Conservation (phyloP, 1,140 invertebrate species). For the Acromyrmex echinatior region DNA sequence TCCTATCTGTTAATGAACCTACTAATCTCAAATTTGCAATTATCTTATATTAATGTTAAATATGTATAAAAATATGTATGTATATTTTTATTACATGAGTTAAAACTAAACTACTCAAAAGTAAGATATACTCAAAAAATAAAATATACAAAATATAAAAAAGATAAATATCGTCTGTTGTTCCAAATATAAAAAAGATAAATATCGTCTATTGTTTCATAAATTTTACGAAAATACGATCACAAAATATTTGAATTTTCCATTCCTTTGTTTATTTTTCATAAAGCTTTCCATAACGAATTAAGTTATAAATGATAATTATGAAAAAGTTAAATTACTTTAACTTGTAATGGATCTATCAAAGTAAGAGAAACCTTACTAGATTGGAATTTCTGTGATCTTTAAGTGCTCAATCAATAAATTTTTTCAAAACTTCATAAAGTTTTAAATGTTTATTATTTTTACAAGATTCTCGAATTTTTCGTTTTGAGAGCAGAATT, state of each 20-base stretch:
- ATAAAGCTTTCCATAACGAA: neutral
- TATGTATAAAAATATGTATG: neutral
- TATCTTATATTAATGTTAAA: neutral
- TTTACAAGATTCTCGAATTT: neutral
- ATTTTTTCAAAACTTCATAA: slow-evolving; percentile 2
- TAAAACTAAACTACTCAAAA: neutral
- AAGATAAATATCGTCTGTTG: neutral
- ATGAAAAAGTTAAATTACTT: slow-evolving; percentile 14
- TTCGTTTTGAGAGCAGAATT: neutral
- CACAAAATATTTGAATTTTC: neutral
- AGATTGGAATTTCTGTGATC: neutral
- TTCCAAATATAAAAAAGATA: neutral
- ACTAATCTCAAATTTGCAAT: slow-evolving; percentile 31
- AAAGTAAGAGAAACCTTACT: neutral
- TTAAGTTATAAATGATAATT: neutral
- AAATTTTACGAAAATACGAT: neutral
- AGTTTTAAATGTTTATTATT: slow-evolving; percentile 34
- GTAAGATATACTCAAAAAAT: neutral
- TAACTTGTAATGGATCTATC: neutral
- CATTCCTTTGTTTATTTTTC: neutral
- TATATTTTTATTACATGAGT: neutral
- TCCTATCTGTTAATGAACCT: neutral
- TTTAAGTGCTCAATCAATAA: slow-evolving; percentile 18
- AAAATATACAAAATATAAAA: neutral
- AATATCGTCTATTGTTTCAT: neutral